Evolutionary conservation across 1,140 invertebrate species (phyloP), one percentile per base, ranked within the genome.

Genomic region (Calliopsis andreniformis): DNA sequence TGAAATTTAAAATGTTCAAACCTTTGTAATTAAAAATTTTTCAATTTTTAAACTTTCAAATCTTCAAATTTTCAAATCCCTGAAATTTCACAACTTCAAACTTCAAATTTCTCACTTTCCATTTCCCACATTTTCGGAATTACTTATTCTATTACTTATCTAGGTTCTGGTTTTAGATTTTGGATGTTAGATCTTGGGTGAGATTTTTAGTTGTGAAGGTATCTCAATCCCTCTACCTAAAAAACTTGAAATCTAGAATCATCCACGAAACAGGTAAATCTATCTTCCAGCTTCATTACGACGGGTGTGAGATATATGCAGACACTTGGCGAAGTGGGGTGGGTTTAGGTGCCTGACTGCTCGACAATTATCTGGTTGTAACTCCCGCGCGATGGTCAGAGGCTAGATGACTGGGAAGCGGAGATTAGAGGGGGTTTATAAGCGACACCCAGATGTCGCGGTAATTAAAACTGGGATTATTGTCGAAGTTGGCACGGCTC

Each of bases 381-480:
- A 91, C 85, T 91, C 81, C 85, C 77, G 75, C 76, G 76, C 84
- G 87, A 88, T 89, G 84, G 85, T 89, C 87, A 75, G 76, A 84
- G 82, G 80, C 58, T 49, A 39, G 70, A 80, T 80, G 78, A 81
- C 35, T 82, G 71, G 72, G 78, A 73, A 76, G 78, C 76, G 86
- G 76, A 77, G 82, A 82, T 67, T 69, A 76, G 76, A 71, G 83
- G 86, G 87, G 86, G 86, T 86, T 51, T 83, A 82, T 91, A 88
- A 86, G 87, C 84, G 90, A 88, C 84, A 86, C 75, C 87, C 91
- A 92, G 91, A 91, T 92, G 91, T 91, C 87, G 90, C 87, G 79
- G 88, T 89, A 91, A 92, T 92, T 92, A 92, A 92, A 92, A 91
- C 81, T 75, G 68, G 72, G 90, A 86, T 88, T 90, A 92, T 91